Conservation (phyloP, 2,888 invertebrate species). For the Caprella mutica region DNA sequence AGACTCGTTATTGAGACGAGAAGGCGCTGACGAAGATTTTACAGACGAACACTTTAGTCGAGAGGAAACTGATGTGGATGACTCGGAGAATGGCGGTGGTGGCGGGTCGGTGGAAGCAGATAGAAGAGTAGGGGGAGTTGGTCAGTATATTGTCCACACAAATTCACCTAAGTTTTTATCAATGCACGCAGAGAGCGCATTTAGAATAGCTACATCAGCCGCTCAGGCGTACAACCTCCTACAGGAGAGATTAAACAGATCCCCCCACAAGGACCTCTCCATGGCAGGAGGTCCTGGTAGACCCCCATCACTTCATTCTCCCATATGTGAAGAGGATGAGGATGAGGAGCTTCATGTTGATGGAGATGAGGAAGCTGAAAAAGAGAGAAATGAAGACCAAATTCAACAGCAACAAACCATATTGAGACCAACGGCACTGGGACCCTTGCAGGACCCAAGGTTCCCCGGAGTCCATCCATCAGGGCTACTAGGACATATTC, state of each 20-base stretch:
- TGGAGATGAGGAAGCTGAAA: slow-evolving; percentile 28
- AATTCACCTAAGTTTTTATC: neutral
- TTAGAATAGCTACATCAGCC: slow-evolving; percentile 6
- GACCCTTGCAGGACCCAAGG: slow-evolving; percentile 28
- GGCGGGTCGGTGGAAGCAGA: neutral
- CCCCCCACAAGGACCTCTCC: neutral
- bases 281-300: neutral
- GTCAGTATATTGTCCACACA: neutral
- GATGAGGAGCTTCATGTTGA: slow-evolving; percentile 33
- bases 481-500: slow-evolving; percentile 22
- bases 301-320: neutral
- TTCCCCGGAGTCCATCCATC: slow-evolving; percentile 17
- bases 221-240: slow-evolving; percentile 3
- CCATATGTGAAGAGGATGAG: slow-evolving; percentile 13
- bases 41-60: slow-evolving; percentile 18
- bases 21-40: slow-evolving; percentile 12
- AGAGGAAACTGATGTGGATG: slow-evolving; percentile 1
- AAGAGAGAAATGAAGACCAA: slow-evolving; percentile 15
- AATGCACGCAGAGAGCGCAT: slow-evolving; percentile 1
- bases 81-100: neutral
- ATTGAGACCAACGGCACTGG: slow-evolving; percentile 30
- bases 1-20: too few species aligned
- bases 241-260: neutral
- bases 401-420: slow-evolving; percentile 14
- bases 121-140: neutral